Evolutionary conservation across 1,140 invertebrate species (phyloP).

Genomic region (Harpegnathos saltator): DNA sequence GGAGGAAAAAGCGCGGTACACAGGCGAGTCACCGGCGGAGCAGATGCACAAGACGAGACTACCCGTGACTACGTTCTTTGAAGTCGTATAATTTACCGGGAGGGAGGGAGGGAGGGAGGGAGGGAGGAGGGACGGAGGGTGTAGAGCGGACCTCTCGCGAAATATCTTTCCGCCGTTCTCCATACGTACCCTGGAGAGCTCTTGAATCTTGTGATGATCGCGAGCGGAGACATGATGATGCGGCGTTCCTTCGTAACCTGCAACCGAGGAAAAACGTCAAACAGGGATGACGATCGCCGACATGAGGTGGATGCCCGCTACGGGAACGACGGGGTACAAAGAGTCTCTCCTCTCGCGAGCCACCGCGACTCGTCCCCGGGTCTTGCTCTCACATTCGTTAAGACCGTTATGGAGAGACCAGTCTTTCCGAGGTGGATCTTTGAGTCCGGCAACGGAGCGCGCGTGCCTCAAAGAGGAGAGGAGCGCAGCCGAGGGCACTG

Average conservation of each 20-base stretch:
- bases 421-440: slow-evolving; percentile 61
- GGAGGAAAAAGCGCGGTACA: not conserved
- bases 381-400: slow-evolving; percentile 77
- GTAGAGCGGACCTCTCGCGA: slow-evolving; percentile 3
- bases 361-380: slow-evolving; percentile 30
- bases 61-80: slow-evolving; percentile 26
- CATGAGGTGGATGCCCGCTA: slow-evolving; percentile 53
- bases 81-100: slow-evolving; percentile 47
- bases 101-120: too few relatives aligned
- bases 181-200: slow-evolving; percentile 78
- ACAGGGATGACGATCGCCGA: slow-evolving; percentile 56
- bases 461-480: slow-evolving; percentile 12
- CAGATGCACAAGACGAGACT: not conserved
- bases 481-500: slow-evolving; percentile 2
- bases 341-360: slow-evolving; percentile 28
- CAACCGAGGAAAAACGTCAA: slow-evolving; percentile 74
- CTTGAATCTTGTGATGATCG: slow-evolving; percentile 66
- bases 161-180: slow-evolving; percentile 22
- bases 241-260: slow-evolving; percentile 86
- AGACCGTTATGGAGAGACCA: slow-evolving; percentile 82
- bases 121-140: too few relatives aligned
- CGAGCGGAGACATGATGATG: slow-evolving; percentile 79
- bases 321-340: slow-evolving; percentile 33
- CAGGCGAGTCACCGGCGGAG: slow-evolving; percentile 12
- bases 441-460: slow-evolving; percentile 63